phyloP scores from a whole-genome alignment of 2,113 vertebrate species.

The Periophthalmodon schlosseri region DNA sequence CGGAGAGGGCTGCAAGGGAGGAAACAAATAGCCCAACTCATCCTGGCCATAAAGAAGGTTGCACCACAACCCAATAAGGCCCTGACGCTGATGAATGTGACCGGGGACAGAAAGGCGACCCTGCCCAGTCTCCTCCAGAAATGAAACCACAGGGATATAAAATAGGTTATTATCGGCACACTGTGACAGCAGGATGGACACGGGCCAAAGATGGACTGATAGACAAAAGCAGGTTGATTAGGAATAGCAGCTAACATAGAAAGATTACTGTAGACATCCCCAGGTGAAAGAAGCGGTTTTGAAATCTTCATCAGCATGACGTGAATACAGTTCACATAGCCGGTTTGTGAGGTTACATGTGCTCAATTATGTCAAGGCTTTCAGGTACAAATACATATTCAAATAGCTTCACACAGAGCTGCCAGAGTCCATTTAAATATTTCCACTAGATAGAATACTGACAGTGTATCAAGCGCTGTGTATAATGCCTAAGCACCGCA shows the following conservation, averaged over 20 bases:
- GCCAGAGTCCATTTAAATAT: conserved; percentile 24
- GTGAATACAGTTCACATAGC: conserved; percentile 18
- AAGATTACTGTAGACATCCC: conserved; percentile 46
- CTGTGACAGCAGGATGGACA: conserved; percentile 73
- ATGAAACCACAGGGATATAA: conserved; percentile 82
- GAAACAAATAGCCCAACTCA: conserved; percentile 82
- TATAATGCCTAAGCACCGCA: neutral
- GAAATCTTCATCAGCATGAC: conserved; percentile 18
- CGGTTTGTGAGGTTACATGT: conserved; percentile 27
- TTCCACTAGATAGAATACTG: conserved; percentile 38
- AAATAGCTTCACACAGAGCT: conserved; percentile 24
- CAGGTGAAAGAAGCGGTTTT: conserved; percentile 38
- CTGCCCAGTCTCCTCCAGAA: conserved; percentile 75
- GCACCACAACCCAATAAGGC: conserved; percentile 80
- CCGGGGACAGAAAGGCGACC: conserved; percentile 77
- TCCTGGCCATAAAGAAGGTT: conserved; percentile 78
- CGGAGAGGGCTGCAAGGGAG: conserved; percentile 67
- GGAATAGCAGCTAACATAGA: conserved; percentile 55
- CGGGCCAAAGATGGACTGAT: conserved; percentile 72
- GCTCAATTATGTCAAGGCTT: conserved; percentile 28
- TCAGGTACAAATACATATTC: conserved; percentile 43
- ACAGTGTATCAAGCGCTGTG: conserved; percentile 25
- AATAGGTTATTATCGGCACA: conserved; percentile 79
- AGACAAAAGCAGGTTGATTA: conserved; percentile 63
- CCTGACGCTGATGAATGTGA: conserved; percentile 83